Conservation (phyloP, 2,888 invertebrate genomes). For the Sphinx pinastri region DNA sequence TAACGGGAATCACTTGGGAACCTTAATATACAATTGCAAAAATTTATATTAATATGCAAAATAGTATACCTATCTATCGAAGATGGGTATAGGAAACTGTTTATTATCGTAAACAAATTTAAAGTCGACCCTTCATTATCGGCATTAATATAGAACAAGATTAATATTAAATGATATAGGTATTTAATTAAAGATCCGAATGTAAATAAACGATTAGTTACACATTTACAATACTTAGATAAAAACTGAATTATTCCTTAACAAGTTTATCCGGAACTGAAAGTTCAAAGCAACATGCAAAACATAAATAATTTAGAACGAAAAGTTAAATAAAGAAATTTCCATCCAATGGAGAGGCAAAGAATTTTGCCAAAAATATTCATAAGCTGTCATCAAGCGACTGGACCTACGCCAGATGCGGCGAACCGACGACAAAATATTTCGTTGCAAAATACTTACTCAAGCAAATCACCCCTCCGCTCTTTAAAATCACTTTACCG, state of each 20-base stretch:
- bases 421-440: constrained; percentile 79
- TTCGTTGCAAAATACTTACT: constrained; percentile 79
- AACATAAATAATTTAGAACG: constrained; percentile 51
- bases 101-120: too few relatives aligned
- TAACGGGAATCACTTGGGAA: constrained; percentile 3
- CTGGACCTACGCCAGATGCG: constrained; percentile 82
- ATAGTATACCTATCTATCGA: too few relatives aligned
- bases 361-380: constrained; percentile 81
- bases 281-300: constrained; percentile 34
- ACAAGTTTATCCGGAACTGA: constrained; percentile 1
- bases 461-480: constrained; percentile 72
- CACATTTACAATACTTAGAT: too few relatives aligned
- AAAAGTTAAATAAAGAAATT: constrained; percentile 69
- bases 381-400: constrained; percentile 83
- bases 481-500: constrained; percentile 76
- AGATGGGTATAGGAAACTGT: too few relatives aligned
- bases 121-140: too few relatives aligned
- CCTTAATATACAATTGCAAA: background rate
- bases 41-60: too few relatives aligned
- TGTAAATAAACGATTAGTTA: too few relatives aligned
- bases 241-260: background rate
- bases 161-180: too few relatives aligned
- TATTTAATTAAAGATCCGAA: too few relatives aligned
- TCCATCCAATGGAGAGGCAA: constrained; percentile 66
- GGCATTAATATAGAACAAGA: too few relatives aligned